phyloP scores from a whole-genome alignment of 2,888 invertebrate genomes.

The Luffia ferchaultella region DNA sequence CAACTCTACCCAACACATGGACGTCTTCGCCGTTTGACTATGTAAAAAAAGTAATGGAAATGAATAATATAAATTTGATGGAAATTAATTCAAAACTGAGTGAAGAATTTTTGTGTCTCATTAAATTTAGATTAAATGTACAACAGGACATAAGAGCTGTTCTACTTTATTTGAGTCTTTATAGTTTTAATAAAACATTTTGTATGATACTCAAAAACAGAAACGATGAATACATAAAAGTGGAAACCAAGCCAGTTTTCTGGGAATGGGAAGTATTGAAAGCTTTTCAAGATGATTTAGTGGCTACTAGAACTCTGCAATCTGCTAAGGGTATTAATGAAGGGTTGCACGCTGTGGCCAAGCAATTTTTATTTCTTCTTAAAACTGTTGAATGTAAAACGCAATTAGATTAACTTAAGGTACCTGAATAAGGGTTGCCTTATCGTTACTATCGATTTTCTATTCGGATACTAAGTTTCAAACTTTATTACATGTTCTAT shows the following conservation, averaged over 20 bases:
- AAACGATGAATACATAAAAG: slow-evolving; percentile 24
- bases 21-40: slow-evolving; percentile 40
- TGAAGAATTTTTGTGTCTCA: slow-evolving; percentile 25
- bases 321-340: background rate
- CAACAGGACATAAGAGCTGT: slow-evolving; percentile 31
- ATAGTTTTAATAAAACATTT: slow-evolving; percentile 25
- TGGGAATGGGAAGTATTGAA: slow-evolving; percentile 58
- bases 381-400: slow-evolving; percentile 10
- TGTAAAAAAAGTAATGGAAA: slow-evolving; percentile 30
- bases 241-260: slow-evolving; percentile 31
- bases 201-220: slow-evolving; percentile 35
- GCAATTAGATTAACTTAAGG: too few relatives aligned
- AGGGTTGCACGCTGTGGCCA: slow-evolving; percentile 5
- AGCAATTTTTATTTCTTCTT: slow-evolving; percentile 9
- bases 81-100: slow-evolving; percentile 20
- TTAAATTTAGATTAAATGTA: slow-evolving; percentile 41
- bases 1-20: slow-evolving; percentile 33
- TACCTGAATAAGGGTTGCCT: too few relatives aligned
- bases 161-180: slow-evolving; percentile 30
- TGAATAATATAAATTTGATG: slow-evolving; percentile 32
- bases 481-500: too few relatives aligned
- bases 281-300: slow-evolving; percentile 27
- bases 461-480: too few relatives aligned
- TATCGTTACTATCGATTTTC: too few relatives aligned
- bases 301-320: background rate